These are phyloP conservation scores for Dynastes tityus DNA, from an alignment of 2,888 invertebrate species.

Conservation along the genomic window DNA sequence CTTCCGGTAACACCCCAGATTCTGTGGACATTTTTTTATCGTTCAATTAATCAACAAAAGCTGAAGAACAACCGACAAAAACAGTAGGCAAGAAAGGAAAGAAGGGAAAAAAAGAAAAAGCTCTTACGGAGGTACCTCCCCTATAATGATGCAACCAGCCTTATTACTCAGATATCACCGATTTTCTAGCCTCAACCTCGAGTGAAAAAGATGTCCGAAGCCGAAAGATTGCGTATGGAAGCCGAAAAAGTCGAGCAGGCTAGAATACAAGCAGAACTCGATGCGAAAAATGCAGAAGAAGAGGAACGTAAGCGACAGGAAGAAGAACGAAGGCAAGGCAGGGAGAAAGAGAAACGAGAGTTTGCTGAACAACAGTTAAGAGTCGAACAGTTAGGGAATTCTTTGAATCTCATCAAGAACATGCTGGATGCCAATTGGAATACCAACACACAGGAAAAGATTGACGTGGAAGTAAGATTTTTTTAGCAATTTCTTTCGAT, in stretches of 20 bases:
- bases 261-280: conserved; percentile 59
- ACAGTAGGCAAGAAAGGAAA: conserved; percentile 36
- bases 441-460: conserved; percentile 54
- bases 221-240: conserved; percentile 59
- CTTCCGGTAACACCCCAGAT: too few species aligned
- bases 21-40: not conserved
- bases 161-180: too few species aligned
- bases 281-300: conserved; percentile 58
- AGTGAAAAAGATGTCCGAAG: not conserved
- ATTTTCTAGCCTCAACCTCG: too few species aligned
- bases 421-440: conserved; percentile 49
- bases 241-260: conserved; percentile 69
- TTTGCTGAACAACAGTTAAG: conserved; percentile 61
- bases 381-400: conserved; percentile 62
- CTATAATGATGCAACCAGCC: too few species aligned
- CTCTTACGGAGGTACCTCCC: too few species aligned
- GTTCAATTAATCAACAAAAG: not conserved
- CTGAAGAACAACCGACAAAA: conserved; percentile 3
- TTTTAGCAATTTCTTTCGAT: not conserved
- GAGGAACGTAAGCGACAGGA: conserved; percentile 60
- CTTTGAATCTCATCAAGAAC: conserved; percentile 51
- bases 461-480: conserved; percentile 54
- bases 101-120: conserved; percentile 12
- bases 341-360: conserved; percentile 67
- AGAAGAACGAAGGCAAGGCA: conserved; percentile 62